These are phyloP conservation scores for Cephus nigrinus DNA, from an alignment of 2,888 invertebrate genomes.

Conservation along the genomic window DNA sequence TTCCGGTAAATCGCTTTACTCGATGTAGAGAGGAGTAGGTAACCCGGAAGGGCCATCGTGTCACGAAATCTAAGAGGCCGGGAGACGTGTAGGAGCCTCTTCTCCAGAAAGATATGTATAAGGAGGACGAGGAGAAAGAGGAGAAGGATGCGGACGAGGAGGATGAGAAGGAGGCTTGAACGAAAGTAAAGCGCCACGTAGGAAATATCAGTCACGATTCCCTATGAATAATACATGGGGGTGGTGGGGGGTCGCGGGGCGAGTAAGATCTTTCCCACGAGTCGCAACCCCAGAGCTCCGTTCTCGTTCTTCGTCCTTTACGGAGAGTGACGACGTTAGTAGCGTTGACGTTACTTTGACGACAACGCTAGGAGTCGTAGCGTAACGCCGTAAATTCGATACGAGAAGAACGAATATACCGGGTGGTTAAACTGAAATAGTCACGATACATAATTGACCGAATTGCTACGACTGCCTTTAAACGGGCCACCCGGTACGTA, in stretches of 20 bases:
- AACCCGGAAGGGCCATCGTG: not conserved
- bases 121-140: not conserved
- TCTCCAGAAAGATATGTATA: not conserved
- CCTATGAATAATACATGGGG: constrained; percentile 59
- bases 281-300: not conserved
- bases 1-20: not conserved
- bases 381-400: not conserved
- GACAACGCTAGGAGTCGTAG: not conserved
- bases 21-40: not conserved
- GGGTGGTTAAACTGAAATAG: not conserved
- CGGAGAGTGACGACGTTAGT: not conserved
- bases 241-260: not conserved
- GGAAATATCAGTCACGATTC: constrained; percentile 59
- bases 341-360: not conserved
- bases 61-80: not conserved
- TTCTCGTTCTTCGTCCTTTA: not conserved
- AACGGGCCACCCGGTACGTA: not conserved
- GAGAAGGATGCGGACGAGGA: too few species aligned
- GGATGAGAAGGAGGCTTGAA: not conserved
- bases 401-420: not conserved
- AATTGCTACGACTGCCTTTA: not conserved
- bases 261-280: not conserved
- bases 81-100: not conserved
- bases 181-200: constrained; percentile 45
- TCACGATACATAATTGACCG: not conserved